Evolutionary conservation across 37 sponge, comb jelly and placozoan genomes (phyloP).

Genomic region (Crambe crambe): DNA sequence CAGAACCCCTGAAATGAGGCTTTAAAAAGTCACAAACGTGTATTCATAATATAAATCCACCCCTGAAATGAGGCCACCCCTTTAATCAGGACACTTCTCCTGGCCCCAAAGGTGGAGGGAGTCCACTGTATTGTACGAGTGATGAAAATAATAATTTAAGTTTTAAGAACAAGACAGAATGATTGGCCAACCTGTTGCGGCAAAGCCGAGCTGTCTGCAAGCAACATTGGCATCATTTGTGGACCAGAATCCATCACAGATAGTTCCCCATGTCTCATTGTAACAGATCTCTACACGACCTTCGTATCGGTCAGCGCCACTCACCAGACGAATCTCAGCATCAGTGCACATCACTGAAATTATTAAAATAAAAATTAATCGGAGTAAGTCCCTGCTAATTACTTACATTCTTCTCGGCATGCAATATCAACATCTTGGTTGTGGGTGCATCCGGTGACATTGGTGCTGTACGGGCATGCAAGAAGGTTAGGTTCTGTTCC

Average conservation of each 20-base stretch:
- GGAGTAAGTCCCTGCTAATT: not conserved
- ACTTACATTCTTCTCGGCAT: slow-evolving; percentile 4
- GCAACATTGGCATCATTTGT: slow-evolving; percentile 18
- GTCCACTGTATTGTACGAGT: no score
- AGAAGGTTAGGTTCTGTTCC: not conserved
- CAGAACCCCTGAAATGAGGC: no score
- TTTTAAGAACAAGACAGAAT: no score
- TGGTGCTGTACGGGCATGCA: not conserved
- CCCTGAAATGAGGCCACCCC: no score
- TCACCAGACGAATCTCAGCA: not conserved
- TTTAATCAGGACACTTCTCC: no score
- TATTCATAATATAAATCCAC: no score
- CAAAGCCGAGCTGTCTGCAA: slow-evolving; percentile 8
- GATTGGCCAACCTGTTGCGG: not conserved
- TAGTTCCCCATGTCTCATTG: slow-evolving; percentile 40
- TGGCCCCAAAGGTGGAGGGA: no score
- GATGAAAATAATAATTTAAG: no score
- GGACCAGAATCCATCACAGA: slow-evolving; percentile 38
- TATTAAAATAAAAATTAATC: no score
- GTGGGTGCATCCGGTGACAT: not conserved
- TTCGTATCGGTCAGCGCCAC: not conserved
- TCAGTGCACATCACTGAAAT: not conserved
- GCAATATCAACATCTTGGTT: not conserved
- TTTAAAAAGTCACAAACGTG: no score
- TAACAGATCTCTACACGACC: slow-evolving; percentile 26